Percentiles rank a stretch among this genome's conserved stretches.
phyloP scores from a whole-genome alignment of 2,797 vertebrate genomes.

The Limosa lapponica region DNA sequence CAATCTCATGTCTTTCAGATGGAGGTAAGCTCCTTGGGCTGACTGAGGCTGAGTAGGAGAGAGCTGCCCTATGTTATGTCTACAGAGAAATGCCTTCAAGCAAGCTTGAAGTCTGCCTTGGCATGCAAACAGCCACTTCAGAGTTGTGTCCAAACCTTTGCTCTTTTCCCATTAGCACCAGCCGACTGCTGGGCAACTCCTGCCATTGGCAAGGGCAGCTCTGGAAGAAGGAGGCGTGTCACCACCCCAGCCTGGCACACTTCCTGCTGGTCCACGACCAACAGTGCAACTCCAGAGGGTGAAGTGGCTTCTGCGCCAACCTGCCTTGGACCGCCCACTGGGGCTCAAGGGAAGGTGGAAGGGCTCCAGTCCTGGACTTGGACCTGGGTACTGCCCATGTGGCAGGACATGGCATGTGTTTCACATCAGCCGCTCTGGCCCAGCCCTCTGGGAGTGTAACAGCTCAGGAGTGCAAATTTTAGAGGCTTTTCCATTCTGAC shows the following conservation, averaged over 20 bases:
- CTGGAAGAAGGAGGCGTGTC: not conserved
- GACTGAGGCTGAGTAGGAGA: not conserved
- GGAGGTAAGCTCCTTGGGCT: not conserved
- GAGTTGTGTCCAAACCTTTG: not conserved
- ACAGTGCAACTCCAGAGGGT: fast-evolving
- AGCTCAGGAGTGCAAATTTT: not conserved
- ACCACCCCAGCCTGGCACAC: not conserved
- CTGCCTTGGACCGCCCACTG: fast-evolving
- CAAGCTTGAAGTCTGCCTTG: not conserved
- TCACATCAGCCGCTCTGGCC: not conserved
- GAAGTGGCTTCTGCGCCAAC: not conserved
- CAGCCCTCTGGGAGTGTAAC: not conserved
- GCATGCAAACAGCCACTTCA: not conserved
- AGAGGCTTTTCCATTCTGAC: not conserved
- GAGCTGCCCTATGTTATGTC: not conserved
- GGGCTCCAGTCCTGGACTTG: not conserved
- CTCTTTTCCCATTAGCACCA: not conserved
- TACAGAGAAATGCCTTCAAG: not conserved
- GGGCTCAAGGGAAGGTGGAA: not conserved
- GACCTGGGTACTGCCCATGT: not conserved
- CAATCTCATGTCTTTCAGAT: not conserved
- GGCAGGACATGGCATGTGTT: not conserved
- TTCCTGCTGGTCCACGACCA: fast-evolving
- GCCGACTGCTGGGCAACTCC: not conserved
- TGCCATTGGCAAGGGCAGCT: not conserved